Evolutionary conservation across 2,888 invertebrate genomes (phyloP).

Genomic region (Plagodis dolabraria): DNA sequence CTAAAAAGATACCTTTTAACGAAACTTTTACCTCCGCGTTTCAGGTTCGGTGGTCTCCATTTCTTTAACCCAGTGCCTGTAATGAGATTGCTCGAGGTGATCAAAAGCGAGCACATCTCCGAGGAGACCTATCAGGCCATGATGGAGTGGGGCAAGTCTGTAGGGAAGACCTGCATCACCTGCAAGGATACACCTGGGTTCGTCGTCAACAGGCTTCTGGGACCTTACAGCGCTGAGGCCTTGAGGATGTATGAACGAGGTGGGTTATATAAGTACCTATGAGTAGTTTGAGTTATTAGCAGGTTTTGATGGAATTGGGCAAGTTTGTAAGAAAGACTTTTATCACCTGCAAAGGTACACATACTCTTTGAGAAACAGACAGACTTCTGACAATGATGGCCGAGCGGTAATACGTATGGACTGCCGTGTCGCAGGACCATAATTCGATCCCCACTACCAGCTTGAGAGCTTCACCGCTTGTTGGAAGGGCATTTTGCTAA

Average conservation of each 20-base stretch:
- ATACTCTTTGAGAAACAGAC: no score
- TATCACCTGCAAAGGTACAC: no score
- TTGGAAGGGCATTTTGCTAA: no score
- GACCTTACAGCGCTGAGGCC: conserved; percentile 94
- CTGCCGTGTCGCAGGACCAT: no score
- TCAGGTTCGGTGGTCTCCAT: conserved; percentile 92
- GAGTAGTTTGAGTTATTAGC: no score
- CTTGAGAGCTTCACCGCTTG: no score
- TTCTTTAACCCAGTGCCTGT: conserved; percentile 97
- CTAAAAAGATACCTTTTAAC: neutral
- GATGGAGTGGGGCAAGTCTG: conserved; percentile 91
- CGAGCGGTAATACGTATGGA: no score
- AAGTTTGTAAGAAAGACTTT: no score
- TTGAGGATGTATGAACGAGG: conserved; percentile 92
- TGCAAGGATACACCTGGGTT: conserved; percentile 97
- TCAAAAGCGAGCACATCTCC: conserved; percentile 90
- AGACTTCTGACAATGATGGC: no score
- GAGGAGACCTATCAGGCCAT: conserved; percentile 90
- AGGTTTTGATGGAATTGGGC: no score
- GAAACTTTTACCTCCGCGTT: no score
- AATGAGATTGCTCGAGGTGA: conserved; percentile 94
- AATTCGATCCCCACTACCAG: no score
- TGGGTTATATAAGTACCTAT: conserved; percentile 41
- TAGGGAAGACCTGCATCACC: conserved; percentile 93
- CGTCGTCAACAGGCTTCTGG: conserved; percentile 94